These are phyloP conservation scores for Drosophila barbarae DNA, from an alignment of 2,888 invertebrate genomes.

Conservation along the genomic window DNA sequence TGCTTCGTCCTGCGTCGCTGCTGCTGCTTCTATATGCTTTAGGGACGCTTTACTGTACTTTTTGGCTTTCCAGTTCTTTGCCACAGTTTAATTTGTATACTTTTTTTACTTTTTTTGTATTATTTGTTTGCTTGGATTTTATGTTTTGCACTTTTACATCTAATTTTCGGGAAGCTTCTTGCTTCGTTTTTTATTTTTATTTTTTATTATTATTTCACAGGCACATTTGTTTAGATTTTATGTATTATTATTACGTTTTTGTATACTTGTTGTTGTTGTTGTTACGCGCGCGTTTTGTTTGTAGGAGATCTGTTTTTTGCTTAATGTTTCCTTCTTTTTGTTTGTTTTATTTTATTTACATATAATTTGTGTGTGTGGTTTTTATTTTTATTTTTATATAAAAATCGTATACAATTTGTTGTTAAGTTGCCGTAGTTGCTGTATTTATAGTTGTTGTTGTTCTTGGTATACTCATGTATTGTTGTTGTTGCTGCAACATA, in stretches of 20 bases:
- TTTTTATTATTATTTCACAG: slow-evolving; percentile 50
- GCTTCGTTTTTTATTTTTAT: slow-evolving; percentile 59
- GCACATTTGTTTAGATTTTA: slow-evolving; percentile 73
- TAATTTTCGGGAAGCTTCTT: slow-evolving; percentile 28
- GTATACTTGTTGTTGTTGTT: slow-evolving; percentile 67
- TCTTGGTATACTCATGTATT: slow-evolving; percentile 50
- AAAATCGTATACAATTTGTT: slow-evolving; percentile 34
- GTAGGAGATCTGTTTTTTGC: slow-evolving; percentile 60
- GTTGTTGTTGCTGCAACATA: slow-evolving; percentile 45
- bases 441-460: slow-evolving; percentile 34
- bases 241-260: slow-evolving; percentile 55
- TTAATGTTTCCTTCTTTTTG: slow-evolving; percentile 40
- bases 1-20: slow-evolving; percentile 1
- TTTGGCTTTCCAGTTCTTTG: slow-evolving; percentile 11
- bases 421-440: slow-evolving; percentile 43
- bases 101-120: slow-evolving; percentile 12
- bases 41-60: slow-evolving; percentile 54
- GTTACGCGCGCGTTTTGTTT: slow-evolving; percentile 63
- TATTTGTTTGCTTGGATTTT: slow-evolving; percentile 14
- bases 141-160: slow-evolving; percentile 50
- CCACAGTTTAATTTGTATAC: slow-evolving; percentile 2
- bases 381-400: slow-evolving; percentile 28
- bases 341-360: slow-evolving; percentile 70
- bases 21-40: not conserved
- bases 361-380: slow-evolving; percentile 60